Evolutionary conservation across 2,113 vertebrate species (phyloP).

Genomic region (Trinectes maculatus): DNA sequence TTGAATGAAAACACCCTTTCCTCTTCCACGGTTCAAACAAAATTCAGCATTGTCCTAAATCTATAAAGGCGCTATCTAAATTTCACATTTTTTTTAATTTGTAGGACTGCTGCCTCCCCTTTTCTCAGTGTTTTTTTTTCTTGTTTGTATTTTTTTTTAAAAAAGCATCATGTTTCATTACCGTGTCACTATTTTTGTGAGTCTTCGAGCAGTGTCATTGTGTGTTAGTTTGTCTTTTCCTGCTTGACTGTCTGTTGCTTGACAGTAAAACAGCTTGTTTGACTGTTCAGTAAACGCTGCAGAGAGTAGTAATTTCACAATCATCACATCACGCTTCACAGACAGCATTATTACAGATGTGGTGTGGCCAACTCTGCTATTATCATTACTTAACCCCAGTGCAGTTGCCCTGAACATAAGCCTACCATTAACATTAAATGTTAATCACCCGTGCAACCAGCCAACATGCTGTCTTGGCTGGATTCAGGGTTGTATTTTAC

Average conservation of each 20-base stretch:
- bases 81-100: conserved; percentile 36
- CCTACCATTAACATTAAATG: conserved; percentile 76
- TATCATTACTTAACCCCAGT: conserved; percentile 77
- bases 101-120: neutral
- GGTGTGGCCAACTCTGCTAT: conserved; percentile 65
- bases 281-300: conserved; percentile 63
- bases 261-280: conserved; percentile 59
- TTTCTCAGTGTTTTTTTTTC: conserved; percentile 4
- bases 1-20: conserved; percentile 46
- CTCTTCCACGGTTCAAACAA: conserved; percentile 43
- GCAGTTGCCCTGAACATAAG: conserved; percentile 70
- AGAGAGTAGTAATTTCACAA: conserved; percentile 70
- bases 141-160: neutral
- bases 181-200: neutral
- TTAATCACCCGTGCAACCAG: conserved; percentile 75
- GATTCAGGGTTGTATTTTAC: conserved; percentile 25
- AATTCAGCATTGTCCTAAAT: conserved; percentile 52
- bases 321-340: conserved; percentile 70
- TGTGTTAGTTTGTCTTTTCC: conserved; percentile 25
- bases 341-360: conserved; percentile 80
- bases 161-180: neutral
- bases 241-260: conserved; percentile 32
- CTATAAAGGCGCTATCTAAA: conserved; percentile 30
- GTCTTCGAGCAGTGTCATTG: neutral
- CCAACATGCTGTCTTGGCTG: conserved; percentile 19